A percentile compares a stretch with the other conserved stretches of the same genome.
phyloP scores from a whole-genome alignment of 2,113 vertebrate species.

The Eudyptes chrysolophus region DNA sequence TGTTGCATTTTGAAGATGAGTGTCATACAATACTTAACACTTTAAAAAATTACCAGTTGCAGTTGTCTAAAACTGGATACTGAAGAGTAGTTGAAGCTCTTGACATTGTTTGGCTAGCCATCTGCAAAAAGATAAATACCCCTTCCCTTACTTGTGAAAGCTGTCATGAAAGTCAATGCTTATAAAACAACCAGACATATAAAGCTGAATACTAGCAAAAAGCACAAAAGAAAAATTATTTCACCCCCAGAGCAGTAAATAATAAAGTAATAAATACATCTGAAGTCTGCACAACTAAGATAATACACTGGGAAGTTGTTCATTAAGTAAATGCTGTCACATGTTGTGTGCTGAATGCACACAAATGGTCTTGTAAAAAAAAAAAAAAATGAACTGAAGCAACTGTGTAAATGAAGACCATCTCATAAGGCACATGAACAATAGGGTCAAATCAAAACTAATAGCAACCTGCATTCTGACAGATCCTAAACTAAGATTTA shows the following conservation, averaged over 20 bases:
- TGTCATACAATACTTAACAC: not conserved
- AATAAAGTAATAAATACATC: not conserved
- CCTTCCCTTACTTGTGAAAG: not conserved
- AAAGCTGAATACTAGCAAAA: not conserved
- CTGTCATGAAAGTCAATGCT: not conserved
- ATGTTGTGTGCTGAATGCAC: not conserved
- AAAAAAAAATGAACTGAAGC: not conserved
- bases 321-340: not conserved
- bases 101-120: not conserved
- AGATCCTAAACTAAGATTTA: not conserved
- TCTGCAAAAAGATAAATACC: not conserved
- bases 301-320: not conserved
- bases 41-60: not conserved
- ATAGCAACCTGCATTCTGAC: not conserved
- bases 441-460: not conserved
- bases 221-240: not conserved
- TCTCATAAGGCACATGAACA: not conserved
- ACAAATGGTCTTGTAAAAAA: not conserved
- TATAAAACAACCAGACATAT: not conserved
- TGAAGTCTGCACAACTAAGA: not conserved
- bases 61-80: not conserved
- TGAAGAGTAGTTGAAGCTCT: not conserved
- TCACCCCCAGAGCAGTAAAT: not conserved
- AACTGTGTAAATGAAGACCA: not conserved
- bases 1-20: not conserved